Conservation (phyloP, 2,113 vertebrate species). For the Hippocampus zosterae region DNA sequence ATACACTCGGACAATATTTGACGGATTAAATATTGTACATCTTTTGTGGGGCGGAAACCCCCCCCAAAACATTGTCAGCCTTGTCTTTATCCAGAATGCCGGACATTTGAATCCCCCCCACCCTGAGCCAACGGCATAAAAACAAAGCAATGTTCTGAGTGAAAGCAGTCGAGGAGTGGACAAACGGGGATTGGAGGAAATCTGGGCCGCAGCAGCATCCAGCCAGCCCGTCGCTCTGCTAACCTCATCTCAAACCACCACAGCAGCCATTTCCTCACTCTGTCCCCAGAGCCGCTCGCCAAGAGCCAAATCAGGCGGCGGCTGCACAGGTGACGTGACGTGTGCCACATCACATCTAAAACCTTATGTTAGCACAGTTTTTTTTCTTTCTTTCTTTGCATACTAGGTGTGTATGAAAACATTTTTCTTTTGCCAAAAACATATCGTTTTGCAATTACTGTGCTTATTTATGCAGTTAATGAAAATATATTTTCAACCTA, state of each 20-base stretch:
- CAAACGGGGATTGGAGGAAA: constrained; percentile 63
- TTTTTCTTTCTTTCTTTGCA: background rate
- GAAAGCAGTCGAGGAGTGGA: constrained; percentile 64
- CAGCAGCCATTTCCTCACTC: constrained; percentile 62
- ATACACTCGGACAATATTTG: constrained; percentile 46
- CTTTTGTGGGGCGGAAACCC: background rate
- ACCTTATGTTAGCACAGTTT: constrained; percentile 19
- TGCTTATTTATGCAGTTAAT: background rate
- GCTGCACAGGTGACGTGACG: constrained; percentile 54
- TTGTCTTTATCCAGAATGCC: constrained; percentile 55
- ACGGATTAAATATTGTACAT: constrained; percentile 49
- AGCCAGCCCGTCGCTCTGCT: constrained; percentile 62
- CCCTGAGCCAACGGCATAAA: constrained; percentile 12
- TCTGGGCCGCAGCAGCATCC: constrained; percentile 65
- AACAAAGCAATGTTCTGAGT: constrained; percentile 69
- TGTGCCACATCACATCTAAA: constrained; percentile 43
- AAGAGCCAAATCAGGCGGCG: constrained; percentile 50
- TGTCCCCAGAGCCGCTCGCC: constrained; percentile 54
- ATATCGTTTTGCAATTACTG: background rate
- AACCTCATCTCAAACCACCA: constrained; percentile 65
- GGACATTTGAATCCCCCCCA: background rate
- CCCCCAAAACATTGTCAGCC: constrained; percentile 45
- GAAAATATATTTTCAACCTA: background rate
- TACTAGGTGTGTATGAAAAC: background rate
- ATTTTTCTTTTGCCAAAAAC: background rate